Conservation (phyloP, 2,888 invertebrate species). For the Magallana nippona region DNA sequence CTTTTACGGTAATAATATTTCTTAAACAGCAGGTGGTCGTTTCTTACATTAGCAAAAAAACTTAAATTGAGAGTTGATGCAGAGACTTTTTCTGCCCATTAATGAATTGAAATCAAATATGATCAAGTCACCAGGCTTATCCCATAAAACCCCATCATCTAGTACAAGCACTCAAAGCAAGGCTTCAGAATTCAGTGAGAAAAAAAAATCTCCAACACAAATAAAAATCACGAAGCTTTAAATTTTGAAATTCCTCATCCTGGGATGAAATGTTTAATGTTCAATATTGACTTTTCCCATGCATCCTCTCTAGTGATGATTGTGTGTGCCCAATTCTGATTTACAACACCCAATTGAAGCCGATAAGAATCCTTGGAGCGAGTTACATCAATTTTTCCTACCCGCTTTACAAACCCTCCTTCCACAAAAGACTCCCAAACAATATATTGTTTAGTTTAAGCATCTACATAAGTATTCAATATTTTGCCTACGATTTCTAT, state of each 20-base stretch:
- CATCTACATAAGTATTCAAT: conserved; percentile 30
- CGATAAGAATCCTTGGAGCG: not conserved
- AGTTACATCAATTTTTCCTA: conserved; percentile 10
- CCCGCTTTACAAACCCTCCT: not conserved
- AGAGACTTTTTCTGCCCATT: not conserved
- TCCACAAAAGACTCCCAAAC: not conserved
- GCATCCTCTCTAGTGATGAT: not conserved
- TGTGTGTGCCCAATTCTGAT: not conserved
- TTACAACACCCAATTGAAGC: conserved; percentile 15
- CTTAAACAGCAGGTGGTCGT: not conserved
- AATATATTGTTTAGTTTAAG: conserved; percentile 26
- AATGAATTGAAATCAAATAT: not conserved
- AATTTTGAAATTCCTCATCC: conserved; percentile 26
- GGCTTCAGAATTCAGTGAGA: conserved; percentile 1
- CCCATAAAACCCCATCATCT: conserved; percentile 21
- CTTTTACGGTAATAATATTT: not conserved
- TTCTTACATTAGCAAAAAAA: not conserved
- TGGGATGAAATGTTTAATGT: conserved; percentile 23
- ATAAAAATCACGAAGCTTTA: conserved; percentile 18
- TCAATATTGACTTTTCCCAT: conserved; percentile 26
- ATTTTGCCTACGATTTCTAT: conserved; percentile 32
- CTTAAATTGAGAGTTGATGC: not conserved
- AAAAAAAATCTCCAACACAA: conserved; percentile 26
- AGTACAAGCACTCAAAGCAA: conserved; percentile 10
- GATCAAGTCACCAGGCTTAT: conserved; percentile 18